A percentile compares a stretch with the other conserved stretches of the same genome.
These are phyloP conservation scores for Augochlora pura DNA, from an alignment of 1,140 invertebrate species.

Conservation along the genomic window DNA sequence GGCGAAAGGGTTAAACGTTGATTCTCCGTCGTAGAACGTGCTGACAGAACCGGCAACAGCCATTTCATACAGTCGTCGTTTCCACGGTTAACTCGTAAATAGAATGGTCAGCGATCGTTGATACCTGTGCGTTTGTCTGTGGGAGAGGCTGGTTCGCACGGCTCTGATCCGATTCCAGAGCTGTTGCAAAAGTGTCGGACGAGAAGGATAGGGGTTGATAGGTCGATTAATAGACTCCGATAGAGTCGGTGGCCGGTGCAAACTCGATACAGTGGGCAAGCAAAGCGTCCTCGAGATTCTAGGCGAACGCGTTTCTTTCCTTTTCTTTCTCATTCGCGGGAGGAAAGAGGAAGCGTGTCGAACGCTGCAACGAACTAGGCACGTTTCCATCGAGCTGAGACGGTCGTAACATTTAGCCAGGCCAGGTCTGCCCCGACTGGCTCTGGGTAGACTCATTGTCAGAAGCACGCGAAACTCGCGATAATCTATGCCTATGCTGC, in stretches of 20 bases:
- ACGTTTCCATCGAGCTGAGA: constrained; percentile 56
- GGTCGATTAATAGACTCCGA: background rate
- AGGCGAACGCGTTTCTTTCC: constrained; percentile 49
- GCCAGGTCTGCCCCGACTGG: constrained; percentile 27
- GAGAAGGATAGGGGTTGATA: constrained; percentile 17
- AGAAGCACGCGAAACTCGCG: constrained; percentile 61
- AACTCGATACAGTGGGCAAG: constrained; percentile 41
- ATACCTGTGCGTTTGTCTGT: background rate
- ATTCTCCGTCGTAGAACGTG: background rate
- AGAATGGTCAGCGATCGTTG: background rate
- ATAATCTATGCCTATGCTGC: constrained; percentile 27
- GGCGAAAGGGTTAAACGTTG: too few relatives aligned
- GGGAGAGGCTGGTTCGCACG: constrained; percentile 49
- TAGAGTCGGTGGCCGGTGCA: constrained; percentile 14
- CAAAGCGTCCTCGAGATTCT: constrained; percentile 47
- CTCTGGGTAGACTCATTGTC: constrained; percentile 46
- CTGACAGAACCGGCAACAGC: background rate
- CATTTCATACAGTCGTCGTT: background rate
- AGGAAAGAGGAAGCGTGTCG: constrained; percentile 66
- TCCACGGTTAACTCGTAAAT: background rate
- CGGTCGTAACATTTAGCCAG: constrained; percentile 72
- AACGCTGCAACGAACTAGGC: constrained; percentile 4
- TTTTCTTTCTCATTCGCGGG: constrained; percentile 38
- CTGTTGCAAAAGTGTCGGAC: constrained; percentile 16
- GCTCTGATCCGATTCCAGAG: constrained; percentile 32